These are phyloP conservation scores for Chloropsis cyanopogon DNA, from an alignment of 2,113 vertebrate genomes.

Conservation along the genomic window DNA sequence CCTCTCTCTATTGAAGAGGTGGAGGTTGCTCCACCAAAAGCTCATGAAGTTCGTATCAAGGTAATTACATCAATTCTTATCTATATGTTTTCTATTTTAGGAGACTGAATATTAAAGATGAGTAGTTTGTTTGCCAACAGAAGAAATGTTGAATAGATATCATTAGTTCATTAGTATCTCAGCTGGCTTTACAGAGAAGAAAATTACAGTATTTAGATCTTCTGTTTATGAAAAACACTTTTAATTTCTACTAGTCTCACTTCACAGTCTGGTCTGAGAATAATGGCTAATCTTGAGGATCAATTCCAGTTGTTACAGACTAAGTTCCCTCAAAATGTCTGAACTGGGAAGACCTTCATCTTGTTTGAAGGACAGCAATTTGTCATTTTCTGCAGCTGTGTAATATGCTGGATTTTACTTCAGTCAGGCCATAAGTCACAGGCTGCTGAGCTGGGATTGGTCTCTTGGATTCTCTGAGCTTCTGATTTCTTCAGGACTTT, in stretches of 20 bases:
- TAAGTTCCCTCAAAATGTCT: background rate
- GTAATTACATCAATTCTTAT: slow-evolving; percentile 43
- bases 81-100: background rate
- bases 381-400: background rate
- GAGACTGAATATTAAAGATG: background rate
- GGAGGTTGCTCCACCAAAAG: slow-evolving; percentile 79
- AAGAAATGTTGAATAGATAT: background rate
- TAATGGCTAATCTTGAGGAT: background rate
- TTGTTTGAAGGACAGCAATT: background rate
- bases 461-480: background rate
- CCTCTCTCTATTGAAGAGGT: slow-evolving; percentile 79
- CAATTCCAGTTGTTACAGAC: background rate
- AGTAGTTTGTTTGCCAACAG: background rate
- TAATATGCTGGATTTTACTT: background rate
- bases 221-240: background rate
- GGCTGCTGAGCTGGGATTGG: background rate
- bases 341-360: background rate
- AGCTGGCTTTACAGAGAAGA: background rate
- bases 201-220: background rate
- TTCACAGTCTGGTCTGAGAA: background rate
- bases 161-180: background rate
- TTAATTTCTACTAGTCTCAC: background rate
- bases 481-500: background rate
- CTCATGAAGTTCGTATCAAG: slow-evolving; percentile 85
- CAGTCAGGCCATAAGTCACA: background rate